Conservation (phyloP, 1,140 invertebrate genomes). For the Eueides isabella region DNA sequence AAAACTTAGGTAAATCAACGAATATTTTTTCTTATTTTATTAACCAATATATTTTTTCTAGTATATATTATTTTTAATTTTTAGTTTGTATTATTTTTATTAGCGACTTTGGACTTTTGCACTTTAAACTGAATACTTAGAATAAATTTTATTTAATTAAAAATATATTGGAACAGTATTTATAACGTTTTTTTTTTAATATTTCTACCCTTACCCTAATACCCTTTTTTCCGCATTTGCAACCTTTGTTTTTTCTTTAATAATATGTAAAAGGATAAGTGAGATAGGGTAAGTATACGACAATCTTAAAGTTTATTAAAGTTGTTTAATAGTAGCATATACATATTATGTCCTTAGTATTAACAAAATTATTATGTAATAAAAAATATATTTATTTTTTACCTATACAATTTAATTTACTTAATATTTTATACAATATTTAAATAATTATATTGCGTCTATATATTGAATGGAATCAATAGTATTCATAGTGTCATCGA, state of each 20-base stretch:
- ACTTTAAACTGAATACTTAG: background rate
- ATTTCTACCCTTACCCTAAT: background rate
- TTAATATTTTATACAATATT: slow-evolving; percentile 10
- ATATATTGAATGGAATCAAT: slow-evolving; percentile 52
- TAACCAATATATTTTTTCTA: background rate
- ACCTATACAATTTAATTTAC: too few species aligned
- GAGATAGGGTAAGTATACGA: too few species aligned
- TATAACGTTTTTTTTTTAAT: background rate
- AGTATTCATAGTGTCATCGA: slow-evolving; percentile 44
- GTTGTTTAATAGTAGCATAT: too few species aligned
- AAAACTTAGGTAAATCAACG: background rate
- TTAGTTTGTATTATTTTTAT: background rate
- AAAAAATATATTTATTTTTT: too few species aligned
- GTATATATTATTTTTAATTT: too few species aligned
- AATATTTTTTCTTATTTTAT: background rate
- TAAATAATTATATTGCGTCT: slow-evolving; percentile 48
- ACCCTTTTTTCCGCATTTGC: too few species aligned
- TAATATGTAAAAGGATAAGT: too few species aligned
- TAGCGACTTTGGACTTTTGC: background rate
- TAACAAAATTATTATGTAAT: too few species aligned
- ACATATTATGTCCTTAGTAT: too few species aligned
- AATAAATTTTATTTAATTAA: background rate
- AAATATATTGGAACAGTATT: background rate
- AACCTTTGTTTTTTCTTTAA: too few species aligned
- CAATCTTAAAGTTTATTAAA: too few species aligned